phyloP scores from a whole-genome alignment of 2,113 vertebrate species.

The Pan paniscus region DNA sequence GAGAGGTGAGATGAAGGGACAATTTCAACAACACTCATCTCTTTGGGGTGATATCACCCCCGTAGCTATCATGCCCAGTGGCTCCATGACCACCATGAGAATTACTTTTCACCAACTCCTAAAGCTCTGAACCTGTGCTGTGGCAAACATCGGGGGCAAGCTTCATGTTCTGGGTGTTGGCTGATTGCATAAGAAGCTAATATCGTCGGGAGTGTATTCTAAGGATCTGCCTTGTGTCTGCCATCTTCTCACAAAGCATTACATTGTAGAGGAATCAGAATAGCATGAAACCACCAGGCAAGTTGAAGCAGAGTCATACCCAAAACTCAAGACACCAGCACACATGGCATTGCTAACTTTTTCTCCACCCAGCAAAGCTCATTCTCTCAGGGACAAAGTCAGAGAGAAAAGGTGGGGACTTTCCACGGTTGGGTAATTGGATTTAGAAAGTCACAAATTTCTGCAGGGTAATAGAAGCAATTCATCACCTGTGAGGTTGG shows the following conservation, averaged over 20 bases:
- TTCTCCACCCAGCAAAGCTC: background rate
- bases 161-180: background rate
- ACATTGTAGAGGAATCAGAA: background rate
- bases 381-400: background rate
- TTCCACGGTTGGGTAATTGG: background rate
- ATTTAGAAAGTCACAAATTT: background rate
- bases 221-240: background rate
- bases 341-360: background rate
- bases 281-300: background rate
- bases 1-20: background rate
- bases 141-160: background rate
- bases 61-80: fast-evolving
- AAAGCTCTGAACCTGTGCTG: background rate
- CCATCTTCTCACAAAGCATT: background rate
- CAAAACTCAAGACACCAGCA: background rate
- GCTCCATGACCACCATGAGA: fast-evolving
- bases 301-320: background rate
- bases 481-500: background rate
- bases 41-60: too few species aligned
- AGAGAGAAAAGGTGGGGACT: too few species aligned
- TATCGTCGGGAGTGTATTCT: background rate
- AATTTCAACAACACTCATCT: too few species aligned
- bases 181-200: background rate
- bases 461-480: fast-evolving
- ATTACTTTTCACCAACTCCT: background rate